Conservation (phyloP, 2,888 invertebrate species). For the Athripsodes cinereus region DNA sequence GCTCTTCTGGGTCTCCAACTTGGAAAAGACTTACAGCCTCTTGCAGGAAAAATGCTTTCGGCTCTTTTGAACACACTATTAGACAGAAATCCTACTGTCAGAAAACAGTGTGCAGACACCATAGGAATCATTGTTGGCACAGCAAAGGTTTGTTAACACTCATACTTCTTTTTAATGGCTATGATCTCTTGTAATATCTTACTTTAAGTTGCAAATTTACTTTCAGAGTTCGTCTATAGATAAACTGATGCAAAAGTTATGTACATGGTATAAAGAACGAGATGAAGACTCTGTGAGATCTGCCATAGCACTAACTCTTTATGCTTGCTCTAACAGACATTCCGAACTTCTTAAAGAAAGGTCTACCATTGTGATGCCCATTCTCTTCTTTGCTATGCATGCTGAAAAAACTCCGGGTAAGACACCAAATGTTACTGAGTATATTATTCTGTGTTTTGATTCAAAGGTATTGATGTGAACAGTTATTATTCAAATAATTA, state of each 20-base stretch:
- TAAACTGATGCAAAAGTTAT: constrained; percentile 52
- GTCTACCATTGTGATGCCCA: constrained; percentile 66
- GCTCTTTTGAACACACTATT: constrained; percentile 67
- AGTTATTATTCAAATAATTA: constrained; percentile 16
- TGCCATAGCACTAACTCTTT: constrained; percentile 68
- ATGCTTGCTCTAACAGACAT: constrained; percentile 76
- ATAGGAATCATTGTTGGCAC: constrained; percentile 78
- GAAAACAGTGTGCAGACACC: constrained; percentile 78
- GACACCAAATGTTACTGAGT: too few relatives aligned
- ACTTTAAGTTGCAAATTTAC: not conserved
- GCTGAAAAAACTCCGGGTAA: constrained; percentile 61
- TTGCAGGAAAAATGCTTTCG: constrained; percentile 53
- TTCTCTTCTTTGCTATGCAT: constrained; percentile 89
- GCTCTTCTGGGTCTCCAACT: constrained; percentile 58
- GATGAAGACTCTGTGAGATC: constrained; percentile 69
- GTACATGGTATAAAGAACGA: constrained; percentile 48
- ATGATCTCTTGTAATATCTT: not conserved
- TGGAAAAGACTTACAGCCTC: constrained; percentile 48
- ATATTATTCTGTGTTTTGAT: not conserved
- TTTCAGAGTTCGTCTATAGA: constrained; percentile 47
- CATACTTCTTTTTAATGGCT: not conserved
- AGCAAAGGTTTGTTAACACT: constrained; percentile 59
- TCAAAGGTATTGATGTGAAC: too few relatives aligned
- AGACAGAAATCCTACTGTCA: constrained; percentile 76
- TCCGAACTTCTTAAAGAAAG: constrained; percentile 77